phyloP scores from a whole-genome alignment of 2,113 vertebrate genomes.

The Callipepla squamata region DNA sequence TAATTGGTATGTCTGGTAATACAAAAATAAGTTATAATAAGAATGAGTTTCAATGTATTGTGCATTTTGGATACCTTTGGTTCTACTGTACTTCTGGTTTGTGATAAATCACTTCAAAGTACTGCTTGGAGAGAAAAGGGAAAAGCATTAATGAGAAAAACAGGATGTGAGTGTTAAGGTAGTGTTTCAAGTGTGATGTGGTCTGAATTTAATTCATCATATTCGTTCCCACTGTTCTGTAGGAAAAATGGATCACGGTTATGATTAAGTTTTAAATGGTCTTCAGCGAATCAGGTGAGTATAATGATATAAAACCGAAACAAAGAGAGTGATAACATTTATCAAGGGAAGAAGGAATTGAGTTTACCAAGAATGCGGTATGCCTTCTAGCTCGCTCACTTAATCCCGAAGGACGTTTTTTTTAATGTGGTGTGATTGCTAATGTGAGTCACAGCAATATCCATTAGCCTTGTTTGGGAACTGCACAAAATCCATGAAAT shows the following conservation, averaged over 20 bases:
- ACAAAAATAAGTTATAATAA: background rate
- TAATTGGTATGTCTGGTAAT: background rate
- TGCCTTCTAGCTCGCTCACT: slow-evolving; percentile 25
- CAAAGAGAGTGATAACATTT: slow-evolving; percentile 39
- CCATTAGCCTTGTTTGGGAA: slow-evolving; percentile 9
- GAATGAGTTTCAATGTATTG: background rate
- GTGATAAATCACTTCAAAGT: background rate
- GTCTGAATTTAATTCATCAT: slow-evolving; percentile 10
- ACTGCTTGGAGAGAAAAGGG: slow-evolving; percentile 4
- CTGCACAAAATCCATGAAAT: background rate
- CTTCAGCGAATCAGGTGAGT: background rate
- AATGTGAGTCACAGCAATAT: background rate
- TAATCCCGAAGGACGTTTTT: slow-evolving; percentile 16
- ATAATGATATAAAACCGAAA: slow-evolving; percentile 62
- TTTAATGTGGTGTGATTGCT: slow-evolving; percentile 29
- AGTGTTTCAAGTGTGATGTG: background rate
- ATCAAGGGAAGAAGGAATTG: slow-evolving; percentile 51
- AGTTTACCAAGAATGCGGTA: slow-evolving; percentile 9
- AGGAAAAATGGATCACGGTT: slow-evolving; percentile 26
- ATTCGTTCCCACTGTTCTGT: background rate
- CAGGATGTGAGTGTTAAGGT: background rate
- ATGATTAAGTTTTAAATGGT: slow-evolving; percentile 14
- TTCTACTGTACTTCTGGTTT: background rate
- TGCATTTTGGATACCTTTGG: background rate
- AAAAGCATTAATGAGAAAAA: slow-evolving; percentile 6